These are phyloP conservation scores for Toxonevra muliebris DNA, from an alignment of 2,888 invertebrate genomes.

Conservation along the genomic window DNA sequence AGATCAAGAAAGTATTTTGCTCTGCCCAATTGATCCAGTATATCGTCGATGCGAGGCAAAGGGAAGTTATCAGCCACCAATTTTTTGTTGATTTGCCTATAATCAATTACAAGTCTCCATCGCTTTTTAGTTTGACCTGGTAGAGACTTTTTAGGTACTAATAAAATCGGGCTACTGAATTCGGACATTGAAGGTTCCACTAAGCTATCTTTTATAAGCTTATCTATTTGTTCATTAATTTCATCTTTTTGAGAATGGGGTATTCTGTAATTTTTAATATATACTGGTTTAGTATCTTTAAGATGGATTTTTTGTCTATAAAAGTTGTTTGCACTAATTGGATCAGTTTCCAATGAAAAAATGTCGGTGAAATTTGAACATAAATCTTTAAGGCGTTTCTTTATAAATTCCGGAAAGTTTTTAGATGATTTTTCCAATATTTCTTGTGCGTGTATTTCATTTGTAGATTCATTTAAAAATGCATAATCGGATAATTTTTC, in stretches of 20 bases:
- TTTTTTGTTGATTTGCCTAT: conserved; percentile 22
- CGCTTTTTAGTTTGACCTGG: conserved; percentile 23
- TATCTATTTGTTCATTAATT: conserved; percentile 17
- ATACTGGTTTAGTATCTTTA: conserved; percentile 10
- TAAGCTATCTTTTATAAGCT: conserved; percentile 19
- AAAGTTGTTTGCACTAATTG: conserved; percentile 24
- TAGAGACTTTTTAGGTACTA: no score
- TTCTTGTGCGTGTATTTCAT: background rate
- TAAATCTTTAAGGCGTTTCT: no score
- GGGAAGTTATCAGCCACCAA: conserved; percentile 18
- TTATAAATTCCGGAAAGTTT: conserved; percentile 4
- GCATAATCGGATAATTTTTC: no score
- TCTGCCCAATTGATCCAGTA: conserved; percentile 13
- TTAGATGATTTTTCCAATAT: background rate
- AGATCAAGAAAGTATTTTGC: background rate
- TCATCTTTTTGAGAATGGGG: conserved; percentile 25
- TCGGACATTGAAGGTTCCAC: conserved; percentile 18
- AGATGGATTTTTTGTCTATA: conserved; percentile 21
- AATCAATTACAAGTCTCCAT: conserved; percentile 27
- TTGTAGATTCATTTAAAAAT: no score
- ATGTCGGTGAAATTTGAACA: conserved; percentile 23
- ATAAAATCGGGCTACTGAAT: conserved; percentile 19
- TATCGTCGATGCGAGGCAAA: conserved; percentile 15
- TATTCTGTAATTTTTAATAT: conserved; percentile 32
- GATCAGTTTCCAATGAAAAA: conserved; percentile 24